Evolutionary conservation across 2,888 invertebrate genomes (phyloP).

Genomic region (Polia nebulosa): DNA sequence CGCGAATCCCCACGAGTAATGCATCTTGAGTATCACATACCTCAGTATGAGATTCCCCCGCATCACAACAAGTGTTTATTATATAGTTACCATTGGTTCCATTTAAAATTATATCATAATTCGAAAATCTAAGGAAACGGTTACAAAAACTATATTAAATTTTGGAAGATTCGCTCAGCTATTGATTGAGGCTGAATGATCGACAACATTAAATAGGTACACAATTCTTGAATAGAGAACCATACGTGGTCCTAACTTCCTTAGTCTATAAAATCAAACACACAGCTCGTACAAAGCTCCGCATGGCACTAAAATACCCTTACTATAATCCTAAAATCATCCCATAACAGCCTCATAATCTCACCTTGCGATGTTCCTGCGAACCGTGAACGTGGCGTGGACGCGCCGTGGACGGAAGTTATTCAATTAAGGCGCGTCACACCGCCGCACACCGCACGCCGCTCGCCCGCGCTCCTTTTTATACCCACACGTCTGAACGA

Average conservation of each 20-base stretch:
- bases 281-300: no score
- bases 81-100: no score
- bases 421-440: conserved; percentile 62
- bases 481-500: conserved; percentile 40
- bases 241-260: no score
- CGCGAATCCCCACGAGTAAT: not conserved
- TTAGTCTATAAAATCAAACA: no score
- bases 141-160: not conserved
- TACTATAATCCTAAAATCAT: not conserved
- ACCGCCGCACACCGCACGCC: conserved; percentile 25
- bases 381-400: conserved; percentile 15
- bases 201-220: no score
- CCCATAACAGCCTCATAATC: not conserved
- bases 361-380: conserved; percentile 29
- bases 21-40: not conserved
- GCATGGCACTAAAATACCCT: not conserved
- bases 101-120: not conserved
- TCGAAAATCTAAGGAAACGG: not conserved
- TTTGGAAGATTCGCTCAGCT: not conserved
- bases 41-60: no score
- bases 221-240: no score
- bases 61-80: not conserved
- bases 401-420: conserved; percentile 52
- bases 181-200: no score
- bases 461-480: conserved; percentile 46